Conservation (phyloP, 2,113 vertebrate species). For the Chionis minor region DNA sequence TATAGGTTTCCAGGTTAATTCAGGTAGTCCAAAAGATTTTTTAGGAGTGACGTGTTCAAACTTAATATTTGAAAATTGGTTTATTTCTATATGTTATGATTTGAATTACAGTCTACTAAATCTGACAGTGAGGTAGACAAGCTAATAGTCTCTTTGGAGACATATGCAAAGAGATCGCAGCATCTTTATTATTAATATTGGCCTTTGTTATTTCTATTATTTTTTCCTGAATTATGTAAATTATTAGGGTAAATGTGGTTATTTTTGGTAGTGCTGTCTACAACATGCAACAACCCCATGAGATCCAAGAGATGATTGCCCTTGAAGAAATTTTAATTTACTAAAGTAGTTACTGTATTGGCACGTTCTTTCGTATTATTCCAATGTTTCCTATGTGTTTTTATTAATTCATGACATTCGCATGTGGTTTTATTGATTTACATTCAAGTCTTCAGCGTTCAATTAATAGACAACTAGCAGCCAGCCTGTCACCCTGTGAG, state of each 20-base stretch:
- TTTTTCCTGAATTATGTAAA: background rate
- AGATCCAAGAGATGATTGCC: background rate
- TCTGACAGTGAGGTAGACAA: background rate
- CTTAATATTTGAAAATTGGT: background rate
- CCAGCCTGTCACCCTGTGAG: background rate
- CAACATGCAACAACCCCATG: background rate
- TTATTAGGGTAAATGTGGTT: background rate
- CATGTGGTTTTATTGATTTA: background rate
- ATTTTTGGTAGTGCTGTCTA: background rate
- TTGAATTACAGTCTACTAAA: background rate
- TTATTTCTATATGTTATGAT: background rate
- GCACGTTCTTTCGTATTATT: background rate
- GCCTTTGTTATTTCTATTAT: accelerated
- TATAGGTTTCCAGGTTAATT: background rate
- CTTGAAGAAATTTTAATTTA: background rate
- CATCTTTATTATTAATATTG: background rate
- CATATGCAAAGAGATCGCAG: background rate
- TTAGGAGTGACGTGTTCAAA: background rate
- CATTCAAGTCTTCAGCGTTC: background rate
- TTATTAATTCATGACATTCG: background rate
- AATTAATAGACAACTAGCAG: background rate
- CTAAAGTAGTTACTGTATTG: background rate
- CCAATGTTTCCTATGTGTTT: background rate
- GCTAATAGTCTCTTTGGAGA: background rate
- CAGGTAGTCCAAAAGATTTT: background rate